Evolutionary conservation across 2,113 vertebrate genomes (phyloP).

Genomic region (Erpornis zantholeuca): DNA sequence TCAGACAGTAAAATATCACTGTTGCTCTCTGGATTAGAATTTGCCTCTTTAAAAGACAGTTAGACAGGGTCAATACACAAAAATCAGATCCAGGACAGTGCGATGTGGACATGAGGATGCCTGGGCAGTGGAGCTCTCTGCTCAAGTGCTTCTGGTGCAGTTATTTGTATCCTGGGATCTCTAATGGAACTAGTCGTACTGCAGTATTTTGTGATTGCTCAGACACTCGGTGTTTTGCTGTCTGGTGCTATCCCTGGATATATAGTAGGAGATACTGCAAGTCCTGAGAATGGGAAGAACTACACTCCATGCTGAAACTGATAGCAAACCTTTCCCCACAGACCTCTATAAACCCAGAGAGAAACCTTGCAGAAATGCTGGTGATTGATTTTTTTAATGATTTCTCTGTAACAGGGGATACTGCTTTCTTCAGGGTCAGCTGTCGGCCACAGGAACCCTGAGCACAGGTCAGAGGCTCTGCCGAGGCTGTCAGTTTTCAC

Average conservation of each 20-base stretch:
- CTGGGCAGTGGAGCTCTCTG: neutral
- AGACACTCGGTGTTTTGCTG: neutral
- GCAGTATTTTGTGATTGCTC: neutral
- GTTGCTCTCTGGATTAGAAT: neutral
- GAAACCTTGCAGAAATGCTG: neutral
- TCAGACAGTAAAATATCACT: neutral
- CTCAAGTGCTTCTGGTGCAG: neutral
- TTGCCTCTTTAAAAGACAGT: neutral
- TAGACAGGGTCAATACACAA: neutral
- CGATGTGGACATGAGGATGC: accelerated
- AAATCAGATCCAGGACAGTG: neutral
- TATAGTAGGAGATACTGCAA: neutral
- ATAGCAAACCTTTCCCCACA: neutral
- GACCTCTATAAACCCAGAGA: neutral
- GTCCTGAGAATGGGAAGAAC: neutral
- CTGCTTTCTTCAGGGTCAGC: neutral
- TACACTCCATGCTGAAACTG: neutral
- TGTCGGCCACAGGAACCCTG: accelerated
- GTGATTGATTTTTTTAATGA: neutral
- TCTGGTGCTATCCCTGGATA: neutral
- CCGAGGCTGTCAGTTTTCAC: neutral
- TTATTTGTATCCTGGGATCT: neutral
- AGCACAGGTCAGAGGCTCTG: neutral
- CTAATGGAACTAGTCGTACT: neutral
- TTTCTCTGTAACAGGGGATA: neutral